Evolutionary conservation across 2,888 invertebrate species (phyloP), one percentile per base, ranked within the genome.

Genomic region (Electrophaes corylata): DNA sequence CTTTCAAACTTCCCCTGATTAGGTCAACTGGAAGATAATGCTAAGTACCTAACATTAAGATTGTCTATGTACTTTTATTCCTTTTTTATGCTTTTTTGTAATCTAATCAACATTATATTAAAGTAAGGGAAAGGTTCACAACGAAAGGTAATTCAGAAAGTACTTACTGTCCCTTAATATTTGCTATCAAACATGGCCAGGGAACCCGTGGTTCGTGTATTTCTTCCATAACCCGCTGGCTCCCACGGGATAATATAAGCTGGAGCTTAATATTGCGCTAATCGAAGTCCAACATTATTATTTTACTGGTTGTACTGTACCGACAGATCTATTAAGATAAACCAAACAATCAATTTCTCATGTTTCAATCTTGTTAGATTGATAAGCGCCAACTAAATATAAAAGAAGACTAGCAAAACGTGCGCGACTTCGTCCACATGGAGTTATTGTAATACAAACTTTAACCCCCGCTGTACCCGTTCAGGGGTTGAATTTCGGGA

Each of bases 191-290:
- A 79, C 74, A 75, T 70, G 64, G 65, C 62, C 62, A 53, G 65
- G 52, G 45, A 48, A 64, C 62, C 57, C 64, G 68, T 56, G 63
- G 61, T 64, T 70, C 72, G 72, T 76, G 77, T 78, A 84, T 83
- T 82, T 82, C 79, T 81, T 82, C 82, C 81, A 81, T 81, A 76
- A 81, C 85, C 81, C 80, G 54, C 67, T 65, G 14, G 66, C 70
- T 71, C 78, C 71, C 77, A 56, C 59, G 76, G 77, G 81, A 79
- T 86, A 84, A 86, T 86, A 79, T 83, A 83, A 84, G 79, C 74
- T 65, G 64, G 78, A 79, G 78, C 76, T 75, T 83, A 85, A 82
- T 81, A 81, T 78, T 71, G 72, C 72, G 75, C 74, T 76, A 66
- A 73, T 69, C 68, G 57, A 29, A 40, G 19, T 41, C 33, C 23